These are phyloP conservation scores for Drosophila greeni DNA, from an alignment of 2,888 invertebrate species.

Conservation along the genomic window DNA sequence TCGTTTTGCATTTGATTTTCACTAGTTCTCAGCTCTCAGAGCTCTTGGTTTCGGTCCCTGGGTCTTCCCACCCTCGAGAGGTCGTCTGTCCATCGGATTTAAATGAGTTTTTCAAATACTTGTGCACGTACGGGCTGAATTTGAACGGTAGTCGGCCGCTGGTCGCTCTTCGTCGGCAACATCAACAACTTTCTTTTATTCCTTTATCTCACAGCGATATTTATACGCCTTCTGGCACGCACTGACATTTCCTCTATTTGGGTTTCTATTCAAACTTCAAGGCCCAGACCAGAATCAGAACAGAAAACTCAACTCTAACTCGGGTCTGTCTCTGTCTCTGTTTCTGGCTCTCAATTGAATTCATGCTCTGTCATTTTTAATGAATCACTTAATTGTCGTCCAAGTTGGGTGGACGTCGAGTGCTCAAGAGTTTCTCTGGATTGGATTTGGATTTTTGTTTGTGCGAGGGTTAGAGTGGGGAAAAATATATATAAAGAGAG, in stretches of 20 bases:
- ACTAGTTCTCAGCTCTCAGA: constrained; percentile 46
- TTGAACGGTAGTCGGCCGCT: constrained; percentile 40
- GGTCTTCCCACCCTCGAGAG: constrained; percentile 15
- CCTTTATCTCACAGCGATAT: constrained; percentile 22
- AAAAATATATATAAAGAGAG: neutral
- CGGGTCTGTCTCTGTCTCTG: constrained; percentile 15
- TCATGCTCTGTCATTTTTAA: constrained; percentile 74
- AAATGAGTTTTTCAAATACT: constrained; percentile 74
- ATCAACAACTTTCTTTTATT: constrained; percentile 63
- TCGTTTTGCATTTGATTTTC: constrained; percentile 68
- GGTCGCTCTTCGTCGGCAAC: constrained; percentile 25
- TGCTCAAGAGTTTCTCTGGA: constrained; percentile 21
- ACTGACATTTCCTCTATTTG: constrained; percentile 46
- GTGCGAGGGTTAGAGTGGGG: constrained; percentile 6
- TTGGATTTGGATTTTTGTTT: constrained; percentile 3
- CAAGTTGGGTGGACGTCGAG: constrained; percentile 39
- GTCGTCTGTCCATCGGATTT: constrained; percentile 60
- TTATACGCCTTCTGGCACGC: constrained; percentile 51
- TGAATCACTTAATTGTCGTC: constrained; percentile 73
- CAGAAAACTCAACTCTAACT: constrained; percentile 34
- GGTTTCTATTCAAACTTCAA: constrained; percentile 41
- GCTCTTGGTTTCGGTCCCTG: neutral
- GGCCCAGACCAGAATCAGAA: constrained; percentile 17
- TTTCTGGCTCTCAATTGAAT: constrained; percentile 63
- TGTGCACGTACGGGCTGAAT: constrained; percentile 66